Evolutionary conservation across 2,888 invertebrate genomes (phyloP).

Genomic region (Caenorhabditis drosophilae): DNA sequence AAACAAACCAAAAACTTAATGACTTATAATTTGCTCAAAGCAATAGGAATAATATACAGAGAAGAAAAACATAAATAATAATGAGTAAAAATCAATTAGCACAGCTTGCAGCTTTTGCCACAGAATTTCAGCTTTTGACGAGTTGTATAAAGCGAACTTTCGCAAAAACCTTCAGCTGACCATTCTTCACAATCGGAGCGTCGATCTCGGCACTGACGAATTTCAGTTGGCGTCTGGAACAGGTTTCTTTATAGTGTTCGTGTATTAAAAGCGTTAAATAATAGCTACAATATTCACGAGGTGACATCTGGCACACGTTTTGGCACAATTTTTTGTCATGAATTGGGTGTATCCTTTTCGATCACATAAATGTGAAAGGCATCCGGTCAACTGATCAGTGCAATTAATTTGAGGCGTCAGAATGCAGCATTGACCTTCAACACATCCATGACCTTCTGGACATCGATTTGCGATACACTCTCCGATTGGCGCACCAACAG

Average conservation of each 20-base stretch:
- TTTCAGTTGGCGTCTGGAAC: slow-evolving; percentile 38
- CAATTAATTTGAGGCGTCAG: slow-evolving; percentile 59
- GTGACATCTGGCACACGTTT: slow-evolving; percentile 58
- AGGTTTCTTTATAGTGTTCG: no score
- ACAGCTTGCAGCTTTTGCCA: slow-evolving; percentile 57
- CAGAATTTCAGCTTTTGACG: slow-evolving; percentile 59
- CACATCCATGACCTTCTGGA: slow-evolving; percentile 57
- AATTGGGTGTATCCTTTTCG: slow-evolving; percentile 53
- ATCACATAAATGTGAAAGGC: slow-evolving; percentile 51
- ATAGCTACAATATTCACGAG: slow-evolving; percentile 36
- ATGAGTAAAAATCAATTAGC: no score
- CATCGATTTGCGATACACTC: slow-evolving; percentile 47
- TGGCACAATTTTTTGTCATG: slow-evolving; percentile 57
- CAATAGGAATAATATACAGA: no score
- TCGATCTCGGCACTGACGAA: slow-evolving; percentile 51
- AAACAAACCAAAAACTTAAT: no score
- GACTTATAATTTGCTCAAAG: no score
- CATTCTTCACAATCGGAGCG: slow-evolving; percentile 59
- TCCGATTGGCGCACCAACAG: slow-evolving; percentile 57
- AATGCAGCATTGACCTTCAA: slow-evolving; percentile 55
- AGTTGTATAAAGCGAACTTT: slow-evolving; percentile 53
- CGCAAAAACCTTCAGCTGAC: slow-evolving; percentile 60
- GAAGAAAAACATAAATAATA: no score
- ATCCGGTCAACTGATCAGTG: slow-evolving; percentile 48
- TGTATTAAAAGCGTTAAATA: background rate